Evolutionary conservation across 2,888 invertebrate species (phyloP), one percentile per base, ranked within the genome.

Genomic region (Melitaea athalia): DNA sequence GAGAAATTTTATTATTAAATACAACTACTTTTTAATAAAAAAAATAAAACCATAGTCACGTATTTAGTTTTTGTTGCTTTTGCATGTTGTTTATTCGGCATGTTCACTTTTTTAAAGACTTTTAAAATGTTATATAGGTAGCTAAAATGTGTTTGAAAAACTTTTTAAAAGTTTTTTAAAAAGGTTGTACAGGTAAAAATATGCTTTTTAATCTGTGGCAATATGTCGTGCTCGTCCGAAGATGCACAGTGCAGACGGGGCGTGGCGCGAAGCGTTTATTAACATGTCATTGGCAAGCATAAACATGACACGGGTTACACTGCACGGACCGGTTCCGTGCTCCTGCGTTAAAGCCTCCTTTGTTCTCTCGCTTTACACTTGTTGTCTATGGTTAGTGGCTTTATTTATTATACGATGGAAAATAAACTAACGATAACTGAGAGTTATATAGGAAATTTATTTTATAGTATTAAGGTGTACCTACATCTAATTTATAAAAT

Each of bases 231-330:
- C 33, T 42, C 61, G 63, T 63, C 60, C 38, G 69, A 62, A 62
- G 61, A 55, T 31, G 33, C 55, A 55, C n/a, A 70, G 59, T 67
- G 73, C 73, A 72, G 68, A 79, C 71, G 73, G 78, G 82, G 87
- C 85, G 86, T 67, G 68, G 69, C 69, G 57, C 64, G 38, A 38
- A 67, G 69, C 72, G 72, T 83, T 80, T 85, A 87, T 85, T 85
- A 87, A 86, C 87, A 84, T 87, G 88, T 88, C 88, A 88, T 77
- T 84, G 73, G 73, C 76, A 75, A 73, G 71, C 72, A 81, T 79
- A 77, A 73, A 75, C 74, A 75, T 74, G 72, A 73, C 70, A 70
- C 59, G 64, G 61, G 72, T 79, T 81, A 71, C 66, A 61, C 33
- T 55, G 55, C 55, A 55, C 55, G 71, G 80, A 83, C 69, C 65